Evolutionary conservation across 2,113 vertebrate genomes (phyloP).

Genomic region (Bolborhynchus lineola): DNA sequence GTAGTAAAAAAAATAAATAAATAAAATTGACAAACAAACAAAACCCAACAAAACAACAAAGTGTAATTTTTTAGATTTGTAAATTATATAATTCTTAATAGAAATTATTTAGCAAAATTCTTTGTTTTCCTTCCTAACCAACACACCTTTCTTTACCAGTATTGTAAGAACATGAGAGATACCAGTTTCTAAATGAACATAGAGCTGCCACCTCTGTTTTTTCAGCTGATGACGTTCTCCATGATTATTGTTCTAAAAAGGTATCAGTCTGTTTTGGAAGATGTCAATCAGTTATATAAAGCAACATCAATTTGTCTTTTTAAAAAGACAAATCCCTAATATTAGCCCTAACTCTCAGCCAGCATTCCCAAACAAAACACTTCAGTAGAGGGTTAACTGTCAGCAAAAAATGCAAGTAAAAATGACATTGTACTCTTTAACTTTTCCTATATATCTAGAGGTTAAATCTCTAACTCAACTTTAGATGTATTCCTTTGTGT

Average conservation of each 20-base stretch:
- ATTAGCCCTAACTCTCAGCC: background rate
- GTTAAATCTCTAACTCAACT: background rate
- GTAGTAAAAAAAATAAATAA: background rate
- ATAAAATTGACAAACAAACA: background rate
- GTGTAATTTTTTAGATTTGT: background rate
- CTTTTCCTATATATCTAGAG: background rate
- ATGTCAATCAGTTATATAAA: background rate
- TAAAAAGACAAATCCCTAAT: background rate
- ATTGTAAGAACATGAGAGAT: background rate
- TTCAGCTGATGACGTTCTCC: background rate
- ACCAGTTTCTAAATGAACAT: background rate
- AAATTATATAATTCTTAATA: background rate
- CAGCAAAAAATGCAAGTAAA: background rate
- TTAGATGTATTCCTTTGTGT: background rate
- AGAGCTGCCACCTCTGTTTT: background rate
- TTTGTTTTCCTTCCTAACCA: background rate
- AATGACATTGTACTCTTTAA: background rate
- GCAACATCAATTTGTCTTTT: background rate
- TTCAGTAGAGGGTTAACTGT: background rate
- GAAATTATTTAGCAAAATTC: background rate
- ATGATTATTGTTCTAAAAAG: background rate
- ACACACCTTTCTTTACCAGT: background rate
- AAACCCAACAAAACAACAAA: no score
- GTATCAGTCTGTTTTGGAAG: background rate
- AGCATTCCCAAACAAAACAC: background rate